Evolutionary conservation across 2,113 vertebrate species (phyloP).

Genomic region (Rana temporaria): DNA sequence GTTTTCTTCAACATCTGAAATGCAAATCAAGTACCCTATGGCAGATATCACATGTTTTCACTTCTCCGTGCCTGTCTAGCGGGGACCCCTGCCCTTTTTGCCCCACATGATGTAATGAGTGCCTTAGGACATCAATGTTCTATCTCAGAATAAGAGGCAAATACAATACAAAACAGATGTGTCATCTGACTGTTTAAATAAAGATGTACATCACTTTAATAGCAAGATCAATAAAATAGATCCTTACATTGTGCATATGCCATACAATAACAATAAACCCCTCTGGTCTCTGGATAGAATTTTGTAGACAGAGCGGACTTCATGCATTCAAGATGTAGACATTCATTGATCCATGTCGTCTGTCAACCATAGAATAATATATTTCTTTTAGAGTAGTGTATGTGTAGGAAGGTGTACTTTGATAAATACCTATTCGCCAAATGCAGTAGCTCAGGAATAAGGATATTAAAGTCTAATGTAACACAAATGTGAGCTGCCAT

Average conservation of each 20-base stretch:
- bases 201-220: not conserved
- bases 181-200: slow-evolving; percentile 25
- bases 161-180: slow-evolving; percentile 26
- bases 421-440: no score
- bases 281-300: not conserved
- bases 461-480: no score
- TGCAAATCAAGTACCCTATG: not conserved
- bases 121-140: slow-evolving; percentile 28
- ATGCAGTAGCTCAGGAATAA: no score
- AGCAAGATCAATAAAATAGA: slow-evolving; percentile 32
- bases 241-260: slow-evolving; percentile 4
- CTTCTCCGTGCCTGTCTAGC: slow-evolving; percentile 1
- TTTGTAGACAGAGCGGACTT: slow-evolving; percentile 1
- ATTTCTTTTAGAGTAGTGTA: no score
- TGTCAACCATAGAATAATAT: not conserved
- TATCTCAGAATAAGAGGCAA: slow-evolving; percentile 8
- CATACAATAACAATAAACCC: not conserved
- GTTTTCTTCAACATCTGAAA: not conserved
- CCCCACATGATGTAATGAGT: not conserved
- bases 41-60: slow-evolving; percentile 2
- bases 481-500: not conserved
- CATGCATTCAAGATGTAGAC: not conserved
- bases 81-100: not conserved
- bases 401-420: not conserved
- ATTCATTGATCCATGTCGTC: not conserved